Base-by-base conservation (phyloP, 1,140 invertebrate genomes). In the Anastatus disparis region DNA sequence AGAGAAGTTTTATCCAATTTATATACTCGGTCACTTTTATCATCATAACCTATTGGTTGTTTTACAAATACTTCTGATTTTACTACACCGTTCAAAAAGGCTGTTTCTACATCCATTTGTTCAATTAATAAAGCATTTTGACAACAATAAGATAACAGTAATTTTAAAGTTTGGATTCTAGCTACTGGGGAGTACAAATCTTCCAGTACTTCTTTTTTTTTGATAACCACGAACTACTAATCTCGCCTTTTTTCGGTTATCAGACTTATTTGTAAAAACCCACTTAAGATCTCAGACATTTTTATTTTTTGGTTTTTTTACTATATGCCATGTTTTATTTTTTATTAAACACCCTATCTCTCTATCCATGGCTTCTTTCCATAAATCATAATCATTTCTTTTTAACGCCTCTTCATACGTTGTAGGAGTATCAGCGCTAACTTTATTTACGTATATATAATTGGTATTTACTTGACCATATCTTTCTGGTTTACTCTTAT, bases 181-280 rank as follows among this genome's bases (percentile, higher is more conserved):
- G 27, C 52, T 9, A 55, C 52, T n/a, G 26, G 52, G 3, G 52
- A 27, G 29, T 55, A 31, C 3, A 31, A 3, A 66, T 82, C 75
- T 50, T 80, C 77, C 13, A 75, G 20, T 46, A 69, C 68, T 10
- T 73, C 31, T 65, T 66, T 71, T 53, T 70, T 78, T 76, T 3
- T 72, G 71, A 40, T 38, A 78, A 50, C 75, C 77, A 52, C 76
- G 78, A 7, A 75, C 79, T 0, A 79, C 76, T 13, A 79, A 35
- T 63, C 79, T 72, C 9, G 77, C 75, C 17, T 75, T 70, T 13
- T 74, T 62, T 2, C 10, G 50, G 69, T 71, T 62, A 62, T 71
- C 72, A 66, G 70, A 75, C 74, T 73, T 72, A 65, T n/a, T 72
- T 35, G 71, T 74, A 71, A 64, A 65, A 2, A 71, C n/a, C 70